These are phyloP conservation scores for Nasonovia ribisnigri DNA, from an alignment of 2,888 invertebrate species.

Conservation along the genomic window DNA sequence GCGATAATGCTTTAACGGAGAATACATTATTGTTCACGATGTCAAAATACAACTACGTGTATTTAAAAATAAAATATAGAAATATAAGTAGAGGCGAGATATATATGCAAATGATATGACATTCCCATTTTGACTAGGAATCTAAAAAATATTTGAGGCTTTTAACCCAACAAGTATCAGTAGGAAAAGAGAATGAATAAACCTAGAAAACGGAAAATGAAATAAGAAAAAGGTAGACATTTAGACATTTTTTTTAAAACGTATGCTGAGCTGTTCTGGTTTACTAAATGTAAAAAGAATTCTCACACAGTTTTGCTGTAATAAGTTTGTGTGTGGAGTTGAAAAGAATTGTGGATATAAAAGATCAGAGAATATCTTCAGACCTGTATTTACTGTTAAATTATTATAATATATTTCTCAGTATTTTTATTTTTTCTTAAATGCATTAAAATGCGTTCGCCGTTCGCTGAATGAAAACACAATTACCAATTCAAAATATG, in stretches of 20 bases:
- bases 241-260: not conserved
- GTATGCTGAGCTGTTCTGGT: too few relatives aligned
- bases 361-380: not conserved
- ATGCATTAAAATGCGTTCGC: not conserved
- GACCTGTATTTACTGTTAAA: not conserved
- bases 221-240: constrained; percentile 1
- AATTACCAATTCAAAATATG: not conserved
- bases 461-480: not conserved
- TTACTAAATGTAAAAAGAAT: not conserved
- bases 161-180: not conserved
- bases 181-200: not conserved
- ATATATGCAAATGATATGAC: not conserved
- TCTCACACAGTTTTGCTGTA: not conserved
- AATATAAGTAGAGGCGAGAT: not conserved
- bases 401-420: not conserved
- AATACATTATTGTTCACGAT: not conserved
- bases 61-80: not conserved
- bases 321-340: not conserved
- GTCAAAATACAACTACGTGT: not conserved
- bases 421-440: not conserved
- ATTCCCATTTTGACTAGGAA: not conserved
- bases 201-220: not conserved
- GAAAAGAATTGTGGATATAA: not conserved
- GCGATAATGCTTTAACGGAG: not conserved
- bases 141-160: not conserved